These are phyloP conservation scores for Leptopilina myrica DNA, from an alignment of 2,888 invertebrate species.

Conservation along the genomic window DNA sequence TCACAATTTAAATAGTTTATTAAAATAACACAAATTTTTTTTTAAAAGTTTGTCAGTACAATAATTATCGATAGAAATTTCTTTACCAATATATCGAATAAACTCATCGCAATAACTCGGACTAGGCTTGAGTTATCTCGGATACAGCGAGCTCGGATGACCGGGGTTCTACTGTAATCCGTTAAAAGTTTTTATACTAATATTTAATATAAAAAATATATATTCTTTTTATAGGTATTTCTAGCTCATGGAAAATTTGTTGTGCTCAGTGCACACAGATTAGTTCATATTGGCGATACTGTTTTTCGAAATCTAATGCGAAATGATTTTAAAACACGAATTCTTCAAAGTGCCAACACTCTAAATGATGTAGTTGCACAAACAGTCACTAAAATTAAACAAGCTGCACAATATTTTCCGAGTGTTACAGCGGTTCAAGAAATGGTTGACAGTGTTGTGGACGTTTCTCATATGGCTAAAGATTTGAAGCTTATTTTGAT, in stretches of 20 bases:
- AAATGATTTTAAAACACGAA: conserved; percentile 84
- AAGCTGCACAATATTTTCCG: conserved; percentile 94
- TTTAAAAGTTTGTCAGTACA: too few species aligned
- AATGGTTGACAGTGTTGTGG: conserved; percentile 94
- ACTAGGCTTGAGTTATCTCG: too few species aligned
- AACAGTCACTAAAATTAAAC: conserved; percentile 92
- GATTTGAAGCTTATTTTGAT: conserved; percentile 87
- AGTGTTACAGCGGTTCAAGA: conserved; percentile 93
- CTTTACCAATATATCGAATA: too few species aligned
- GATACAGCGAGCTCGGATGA: too few species aligned
- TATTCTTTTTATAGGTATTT: conserved; percentile 78
- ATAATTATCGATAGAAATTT: too few species aligned
- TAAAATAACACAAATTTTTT: too few species aligned
- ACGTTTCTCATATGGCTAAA: conserved; percentile 89
- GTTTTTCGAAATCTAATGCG: conserved; percentile 91
- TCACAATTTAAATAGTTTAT: too few species aligned
- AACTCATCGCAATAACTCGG: too few species aligned
- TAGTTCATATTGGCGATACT: conserved; percentile 96
- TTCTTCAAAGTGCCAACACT: conserved; percentile 87
- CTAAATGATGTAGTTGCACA: conserved; percentile 88
- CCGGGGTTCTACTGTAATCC: too few species aligned
- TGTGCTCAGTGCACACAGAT: conserved; percentile 93
- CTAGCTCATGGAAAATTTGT: conserved; percentile 96
- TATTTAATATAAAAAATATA: conserved; percentile 1
- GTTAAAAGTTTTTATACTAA: too few species aligned